Evolutionary conservation across 2,113 vertebrate genomes (phyloP), one percentile per base, ranked within the genome.

Genomic region (Empidonax alnorum): DNA sequence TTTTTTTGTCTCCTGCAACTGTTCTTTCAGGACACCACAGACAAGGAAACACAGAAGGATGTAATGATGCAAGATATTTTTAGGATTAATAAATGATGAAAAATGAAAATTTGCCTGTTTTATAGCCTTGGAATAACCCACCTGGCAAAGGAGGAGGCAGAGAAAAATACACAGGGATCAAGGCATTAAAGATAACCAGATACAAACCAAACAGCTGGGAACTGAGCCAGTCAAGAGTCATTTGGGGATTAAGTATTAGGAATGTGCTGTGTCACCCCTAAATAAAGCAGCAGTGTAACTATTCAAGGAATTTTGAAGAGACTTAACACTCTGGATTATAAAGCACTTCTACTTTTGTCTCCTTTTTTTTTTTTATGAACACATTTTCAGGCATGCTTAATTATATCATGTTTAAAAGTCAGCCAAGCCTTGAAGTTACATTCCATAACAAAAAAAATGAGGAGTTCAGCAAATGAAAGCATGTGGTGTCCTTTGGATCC

Each of bases 401-500:
- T 93, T 96, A 86, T 18, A 67, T 77, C 68, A 68, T 39, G n/a
- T 94, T 93, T 94, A 84, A 94, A 89, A 96, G 90, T 67, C 88
- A 97, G 90, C 80, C 83, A 92, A 95, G 65, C 18, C 91, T 72
- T 52, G 68, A 94, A 91, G 84, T 83, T 65, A 42, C 71, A 42
- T 77, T 31, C 66, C 31, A 24, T 22, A 65, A 74, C 55, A 87
- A 72, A 49, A 68, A 68, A 58, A 28, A 55, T 8, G 18, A 44
- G n/a, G 73, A 80, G 58, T 87, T 92, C 52, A 85, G 41, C 81
- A 75, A 90, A 80, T 62, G 35, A 89, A 80, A 41, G 41, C 6
- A 8, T 1, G 1, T 14, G 24, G 30, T 77, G 58, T 89, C 82
- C 76, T 86, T 89, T 50, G 79, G 66, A 90, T 90, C 66, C 66